Evolutionary conservation across 64 coral and sea anemone species (phyloP).

Genomic region (Dendrophyllia cribrosa): DNA sequence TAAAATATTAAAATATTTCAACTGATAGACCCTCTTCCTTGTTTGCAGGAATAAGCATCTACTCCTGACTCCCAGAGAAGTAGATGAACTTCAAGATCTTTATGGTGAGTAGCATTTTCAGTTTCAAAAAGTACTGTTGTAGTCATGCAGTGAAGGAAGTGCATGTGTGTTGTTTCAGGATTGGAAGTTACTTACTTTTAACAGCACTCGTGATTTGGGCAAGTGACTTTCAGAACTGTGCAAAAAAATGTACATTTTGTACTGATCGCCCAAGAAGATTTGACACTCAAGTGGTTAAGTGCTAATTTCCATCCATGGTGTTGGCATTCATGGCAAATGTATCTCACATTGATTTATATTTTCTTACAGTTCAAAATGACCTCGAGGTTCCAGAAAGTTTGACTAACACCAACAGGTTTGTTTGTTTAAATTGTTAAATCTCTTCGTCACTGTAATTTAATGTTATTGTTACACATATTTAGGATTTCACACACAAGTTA

Average conservation of each 20-base stretch:
- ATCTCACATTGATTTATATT: not conserved
- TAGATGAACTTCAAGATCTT: conserved; percentile 88
- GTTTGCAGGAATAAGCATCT: conserved; percentile 90
- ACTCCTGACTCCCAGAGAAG: conserved; percentile 77
- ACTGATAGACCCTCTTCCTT: not conserved
- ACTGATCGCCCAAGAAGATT: too few species aligned
- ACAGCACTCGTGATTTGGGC: too few species aligned
- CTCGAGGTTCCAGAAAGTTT: conserved; percentile 80
- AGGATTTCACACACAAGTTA: not conserved
- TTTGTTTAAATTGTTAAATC: not conserved
- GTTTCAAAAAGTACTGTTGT: not conserved
- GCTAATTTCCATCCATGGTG: too few species aligned
- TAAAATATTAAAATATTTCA: too few species aligned
- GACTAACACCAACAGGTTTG: conserved; percentile 65
- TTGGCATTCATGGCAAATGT: not conserved
- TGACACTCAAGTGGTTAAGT: too few species aligned
- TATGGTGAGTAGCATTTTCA: conserved; percentile 70
- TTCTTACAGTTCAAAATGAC: conserved; percentile 92
- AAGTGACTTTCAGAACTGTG: too few species aligned
- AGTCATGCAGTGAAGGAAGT: too few species aligned
- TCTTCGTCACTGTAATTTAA: not conserved
- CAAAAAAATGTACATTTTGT: too few species aligned
- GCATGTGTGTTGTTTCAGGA: too few species aligned
- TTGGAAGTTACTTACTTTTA: too few species aligned
- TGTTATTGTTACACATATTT: too few species aligned